Evolutionary conservation across 2,888 invertebrate species (phyloP), one percentile per base, ranked within the genome.

Genomic region (Acrobasis suavella): DNA sequence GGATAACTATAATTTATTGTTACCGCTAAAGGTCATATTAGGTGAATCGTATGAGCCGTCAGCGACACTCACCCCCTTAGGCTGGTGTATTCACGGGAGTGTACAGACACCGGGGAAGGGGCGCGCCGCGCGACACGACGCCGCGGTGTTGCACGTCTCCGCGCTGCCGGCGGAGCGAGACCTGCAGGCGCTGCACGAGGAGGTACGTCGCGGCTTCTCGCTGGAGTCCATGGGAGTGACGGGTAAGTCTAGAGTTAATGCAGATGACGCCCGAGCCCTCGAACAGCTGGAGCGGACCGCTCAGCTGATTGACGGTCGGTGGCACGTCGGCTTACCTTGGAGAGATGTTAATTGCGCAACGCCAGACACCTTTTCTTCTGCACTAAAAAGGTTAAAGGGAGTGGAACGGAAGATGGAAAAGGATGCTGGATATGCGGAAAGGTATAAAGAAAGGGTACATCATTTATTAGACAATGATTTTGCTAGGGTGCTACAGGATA

Each of bases 271-370:
- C 8, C n/a, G 5, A 1, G 50, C 50, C 8, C 5, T 50, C 16
- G 9, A 6, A 15, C 9, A 50, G 5, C 5, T 50, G 15, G 15
- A 50, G 15, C n/a, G 15, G 15, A 50, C 50, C n/a, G 16, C 50
- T 15, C n/a, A 0, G 9, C 15, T 50, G n/a, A 6, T 15, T 16
- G 15, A 50, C 9, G 50, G 50, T 0, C 42, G 67, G 7, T 73
- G 75, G 72, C 37, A 70, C 17, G 71, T 73, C 8, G 72, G 72
- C 0, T 51, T 75, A 17, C 75, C 73, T 0, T 73, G 75, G 75
- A 69, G 63, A 22, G 64, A 71, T 38, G 14, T 32, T 0, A 55
- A 62, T 1, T 60, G 65, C 49, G 16, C 22, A 2, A 64, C 72
- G 67, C 70, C 70, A 0, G 67, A 72, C 37, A 62, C 69, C 8